Percentiles rank a stretch among this genome's conserved stretches.
Evolutionary conservation across 2,113 vertebrate species (phyloP).

Genomic region (Xenotilapia longispinis): DNA sequence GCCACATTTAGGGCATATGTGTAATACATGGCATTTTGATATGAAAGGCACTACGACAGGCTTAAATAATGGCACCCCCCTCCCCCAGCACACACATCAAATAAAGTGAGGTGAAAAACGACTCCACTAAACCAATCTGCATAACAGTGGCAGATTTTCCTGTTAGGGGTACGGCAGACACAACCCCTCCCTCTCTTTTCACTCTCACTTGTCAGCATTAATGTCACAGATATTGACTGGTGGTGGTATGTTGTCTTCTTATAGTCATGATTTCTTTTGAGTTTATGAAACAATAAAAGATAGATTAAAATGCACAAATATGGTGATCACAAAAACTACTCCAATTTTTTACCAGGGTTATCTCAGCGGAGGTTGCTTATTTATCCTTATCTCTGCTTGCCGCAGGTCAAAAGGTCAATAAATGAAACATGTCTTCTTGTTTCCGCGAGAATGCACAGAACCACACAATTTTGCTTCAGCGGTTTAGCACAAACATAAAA

Average conservation of each 20-base stretch:
- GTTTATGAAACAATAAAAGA: neutral
- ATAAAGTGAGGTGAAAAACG: slow-evolving; percentile 19
- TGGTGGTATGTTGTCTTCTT: neutral
- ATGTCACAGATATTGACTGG: slow-evolving; percentile 24
- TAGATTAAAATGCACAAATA: neutral
- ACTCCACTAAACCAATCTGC: slow-evolving; percentile 39
- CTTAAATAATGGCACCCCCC: slow-evolving; percentile 20
- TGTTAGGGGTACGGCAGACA: slow-evolving; percentile 18
- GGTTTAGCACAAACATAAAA: neutral
- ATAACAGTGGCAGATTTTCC: slow-evolving; percentile 49
- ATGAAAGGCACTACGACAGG: neutral
- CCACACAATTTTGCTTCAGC: neutral
- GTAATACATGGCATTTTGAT: slow-evolving; percentile 15
- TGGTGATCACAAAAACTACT: neutral
- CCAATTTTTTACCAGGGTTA: neutral
- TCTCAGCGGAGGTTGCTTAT: neutral
- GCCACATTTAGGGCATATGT: slow-evolving; percentile 42
- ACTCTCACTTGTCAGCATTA: slow-evolving; percentile 19
- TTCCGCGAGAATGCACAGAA: neutral
- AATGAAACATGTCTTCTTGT: neutral
- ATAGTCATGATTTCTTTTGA: neutral
- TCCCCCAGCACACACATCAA: neutral
- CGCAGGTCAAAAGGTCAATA: neutral
- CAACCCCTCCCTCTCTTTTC: neutral
- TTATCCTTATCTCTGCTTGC: neutral